These are phyloP conservation scores for Canis aureus DNA, from an alignment of 2,113 vertebrate species.

Conservation along the genomic window DNA sequence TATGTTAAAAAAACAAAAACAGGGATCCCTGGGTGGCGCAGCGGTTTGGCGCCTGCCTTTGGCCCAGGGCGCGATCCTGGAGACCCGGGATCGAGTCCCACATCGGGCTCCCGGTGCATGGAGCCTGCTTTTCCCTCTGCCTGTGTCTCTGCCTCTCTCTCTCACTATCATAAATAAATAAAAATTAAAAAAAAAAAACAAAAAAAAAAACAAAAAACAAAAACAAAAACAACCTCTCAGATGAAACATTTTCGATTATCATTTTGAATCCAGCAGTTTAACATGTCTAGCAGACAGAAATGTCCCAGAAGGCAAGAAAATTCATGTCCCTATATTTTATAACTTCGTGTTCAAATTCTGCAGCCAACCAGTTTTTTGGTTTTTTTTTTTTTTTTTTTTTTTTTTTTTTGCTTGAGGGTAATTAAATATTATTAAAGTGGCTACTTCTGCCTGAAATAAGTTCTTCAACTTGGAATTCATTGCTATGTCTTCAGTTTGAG, in stretches of 20 bases:
- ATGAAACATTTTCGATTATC: not conserved
- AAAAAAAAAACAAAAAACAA: conserved; percentile 34
- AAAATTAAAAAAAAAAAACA: too few species aligned
- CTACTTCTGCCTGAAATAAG: conserved; percentile 27
- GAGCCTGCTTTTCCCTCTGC: too few species aligned
- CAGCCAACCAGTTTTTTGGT: not conserved
- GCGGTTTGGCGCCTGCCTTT: too few species aligned
- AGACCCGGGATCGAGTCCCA: too few species aligned
- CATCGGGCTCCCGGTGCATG: too few species aligned
- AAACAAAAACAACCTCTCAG: not conserved
- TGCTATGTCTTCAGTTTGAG: not conserved
- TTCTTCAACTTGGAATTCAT: not conserved
- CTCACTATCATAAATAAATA: too few species aligned
- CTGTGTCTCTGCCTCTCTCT: too few species aligned
- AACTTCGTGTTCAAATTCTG: not conserved
- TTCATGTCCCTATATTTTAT: conserved; percentile 49
- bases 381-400: conserved; percentile 5
- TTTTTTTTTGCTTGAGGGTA: not conserved
- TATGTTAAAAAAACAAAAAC: conserved; percentile 4
- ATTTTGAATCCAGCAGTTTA: conserved; percentile 57
- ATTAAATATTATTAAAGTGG: conserved; percentile 63
- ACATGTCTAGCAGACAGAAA: not conserved
- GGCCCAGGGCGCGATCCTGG: too few species aligned
- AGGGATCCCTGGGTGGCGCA: too few species aligned
- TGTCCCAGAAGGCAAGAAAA: conserved; percentile 1